A percentile compares a stretch with the other conserved stretches of the same genome.
These are phyloP conservation scores for Leucophora obtusa DNA, from an alignment of 2,888 invertebrate genomes.

Conservation along the genomic window DNA sequence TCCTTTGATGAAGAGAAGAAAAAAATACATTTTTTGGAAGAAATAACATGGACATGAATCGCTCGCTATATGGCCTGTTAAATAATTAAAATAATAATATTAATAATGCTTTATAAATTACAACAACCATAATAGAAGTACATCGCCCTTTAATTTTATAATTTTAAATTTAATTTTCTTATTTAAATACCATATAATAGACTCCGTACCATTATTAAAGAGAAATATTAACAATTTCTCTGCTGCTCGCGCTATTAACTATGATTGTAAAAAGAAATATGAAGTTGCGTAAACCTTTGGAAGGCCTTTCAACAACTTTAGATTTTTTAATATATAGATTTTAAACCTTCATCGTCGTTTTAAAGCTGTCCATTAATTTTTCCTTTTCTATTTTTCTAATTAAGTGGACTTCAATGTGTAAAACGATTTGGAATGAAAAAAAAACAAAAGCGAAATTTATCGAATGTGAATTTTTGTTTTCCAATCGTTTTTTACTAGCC, in stretches of 20 bases:
- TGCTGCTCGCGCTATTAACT: neutral
- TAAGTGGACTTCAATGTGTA: neutral
- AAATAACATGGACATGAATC: conserved; percentile 36
- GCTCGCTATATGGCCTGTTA: conserved; percentile 48
- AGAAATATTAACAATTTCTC: conserved; percentile 30
- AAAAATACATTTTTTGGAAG: conserved; percentile 30
- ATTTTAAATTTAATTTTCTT: neutral
- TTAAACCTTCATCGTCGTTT: conserved; percentile 21
- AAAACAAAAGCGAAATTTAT: neutral
- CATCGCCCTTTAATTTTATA: conserved; percentile 5
- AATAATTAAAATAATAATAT: conserved; percentile 33
- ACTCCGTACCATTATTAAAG: conserved; percentile 31
- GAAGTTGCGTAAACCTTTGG: conserved; percentile 1
- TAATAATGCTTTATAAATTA: conserved; percentile 52
- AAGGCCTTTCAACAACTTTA: conserved; percentile 14
- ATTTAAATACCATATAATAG: conserved; percentile 39
- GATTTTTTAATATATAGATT: conserved; percentile 35
- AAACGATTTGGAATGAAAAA: neutral
- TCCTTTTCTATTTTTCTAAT: conserved; percentile 4
- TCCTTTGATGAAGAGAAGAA: conserved; percentile 17
- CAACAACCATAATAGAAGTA: conserved; percentile 36
- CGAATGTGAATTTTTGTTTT: neutral
- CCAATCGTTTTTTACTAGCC: neutral
- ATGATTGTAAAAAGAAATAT: conserved; percentile 8
- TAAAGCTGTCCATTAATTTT: conserved; percentile 5